A percentile compares a stretch with the other conserved stretches of the same genome.
Conservation (phyloP, 2,113 vertebrate species). For the Poeciliopsis turrubarensis region DNA sequence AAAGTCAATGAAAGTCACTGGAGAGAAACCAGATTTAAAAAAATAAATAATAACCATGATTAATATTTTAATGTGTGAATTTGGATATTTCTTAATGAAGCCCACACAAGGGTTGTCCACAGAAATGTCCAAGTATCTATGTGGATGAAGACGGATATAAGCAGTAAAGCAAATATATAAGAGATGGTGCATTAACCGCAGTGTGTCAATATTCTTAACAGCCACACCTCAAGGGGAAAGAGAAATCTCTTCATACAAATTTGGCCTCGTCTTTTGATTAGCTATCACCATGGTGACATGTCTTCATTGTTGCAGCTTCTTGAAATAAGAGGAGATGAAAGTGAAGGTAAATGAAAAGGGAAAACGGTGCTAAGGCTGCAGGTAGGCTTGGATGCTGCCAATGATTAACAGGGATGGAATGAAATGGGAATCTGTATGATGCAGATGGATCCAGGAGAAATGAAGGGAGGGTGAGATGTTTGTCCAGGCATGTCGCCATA, state of each 20-base stretch:
- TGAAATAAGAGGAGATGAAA: conserved; percentile 3
- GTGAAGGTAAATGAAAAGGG: neutral
- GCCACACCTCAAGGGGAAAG: neutral
- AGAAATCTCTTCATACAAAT: conserved; percentile 28
- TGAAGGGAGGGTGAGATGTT: neutral
- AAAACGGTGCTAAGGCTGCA: neutral
- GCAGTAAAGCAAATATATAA: neutral
- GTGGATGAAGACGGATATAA: neutral
- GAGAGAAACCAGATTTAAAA: neutral
- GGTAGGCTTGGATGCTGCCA: neutral
- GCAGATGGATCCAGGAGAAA: neutral
- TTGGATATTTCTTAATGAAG: neutral
- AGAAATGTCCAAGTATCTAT: neutral
- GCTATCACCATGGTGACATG: conserved; percentile 39
- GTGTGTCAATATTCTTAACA: neutral
- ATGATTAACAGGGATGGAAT: neutral
- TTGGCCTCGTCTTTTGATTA: conserved; percentile 13
- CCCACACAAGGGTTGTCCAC: neutral
- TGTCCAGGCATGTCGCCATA: neutral
- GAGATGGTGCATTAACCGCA: neutral
- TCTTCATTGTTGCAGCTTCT: conserved; percentile 1
- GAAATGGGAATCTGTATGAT: neutral
- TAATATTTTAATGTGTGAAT: neutral
- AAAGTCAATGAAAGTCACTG: conserved; percentile 15
- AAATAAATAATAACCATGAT: neutral